Conservation (phyloP, 2,888 invertebrate genomes). For the Clunio marinus region DNA sequence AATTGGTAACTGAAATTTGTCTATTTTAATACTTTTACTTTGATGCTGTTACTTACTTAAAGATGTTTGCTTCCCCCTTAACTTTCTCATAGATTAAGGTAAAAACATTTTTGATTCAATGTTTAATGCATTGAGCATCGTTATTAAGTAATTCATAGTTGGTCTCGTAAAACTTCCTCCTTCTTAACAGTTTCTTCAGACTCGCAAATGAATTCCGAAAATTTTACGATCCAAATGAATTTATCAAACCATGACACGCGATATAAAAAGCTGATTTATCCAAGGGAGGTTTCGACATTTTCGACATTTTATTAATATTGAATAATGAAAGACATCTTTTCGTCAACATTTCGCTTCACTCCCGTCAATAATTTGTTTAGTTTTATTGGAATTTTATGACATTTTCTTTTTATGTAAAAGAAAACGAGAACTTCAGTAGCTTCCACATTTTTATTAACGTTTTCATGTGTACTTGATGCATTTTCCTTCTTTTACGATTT, state of each 20-base stretch:
- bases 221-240: conserved; percentile 30
- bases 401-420: conserved; percentile 27
- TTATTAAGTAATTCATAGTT: conserved; percentile 8
- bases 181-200: background rate
- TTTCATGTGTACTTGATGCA: background rate
- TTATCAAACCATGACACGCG: conserved; percentile 34
- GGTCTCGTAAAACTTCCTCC: background rate
- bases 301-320: conserved; percentile 38
- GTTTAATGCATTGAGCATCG: background rate
- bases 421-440: background rate
- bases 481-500: background rate
- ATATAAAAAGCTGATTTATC: conserved; percentile 32
- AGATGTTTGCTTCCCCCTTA: background rate
- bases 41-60: background rate
- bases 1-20: background rate
- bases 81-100: too few relatives aligned
- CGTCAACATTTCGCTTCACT: conserved; percentile 1
- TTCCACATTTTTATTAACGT: background rate
- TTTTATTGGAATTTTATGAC: conserved; percentile 36
- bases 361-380: conserved; percentile 35
- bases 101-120: too few relatives aligned
- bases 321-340: conserved; percentile 35
- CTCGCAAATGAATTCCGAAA: background rate
- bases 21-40: background rate
- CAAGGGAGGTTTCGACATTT: background rate